These are phyloP conservation scores for Plebejus melissa DNA, from an alignment of 2,888 invertebrate species.

Conservation along the genomic window DNA sequence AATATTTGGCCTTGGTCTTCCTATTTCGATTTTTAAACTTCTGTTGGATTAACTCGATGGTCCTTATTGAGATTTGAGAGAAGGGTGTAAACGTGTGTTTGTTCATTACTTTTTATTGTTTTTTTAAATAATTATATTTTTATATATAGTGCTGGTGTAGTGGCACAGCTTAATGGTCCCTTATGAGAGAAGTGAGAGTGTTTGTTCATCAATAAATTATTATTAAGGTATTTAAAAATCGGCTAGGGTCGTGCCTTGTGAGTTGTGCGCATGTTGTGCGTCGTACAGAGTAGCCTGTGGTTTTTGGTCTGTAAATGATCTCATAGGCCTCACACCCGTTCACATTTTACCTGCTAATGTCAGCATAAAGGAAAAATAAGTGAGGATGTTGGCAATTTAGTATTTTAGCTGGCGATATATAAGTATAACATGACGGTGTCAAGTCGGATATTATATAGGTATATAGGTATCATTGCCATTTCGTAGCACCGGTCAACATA, in stretches of 20 bases:
- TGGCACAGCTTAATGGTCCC: too few relatives aligned
- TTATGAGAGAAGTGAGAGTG: neutral
- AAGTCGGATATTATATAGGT: neutral
- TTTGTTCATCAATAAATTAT: neutral
- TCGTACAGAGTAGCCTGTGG: neutral
- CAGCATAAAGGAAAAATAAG: constrained; percentile 20
- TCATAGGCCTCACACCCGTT: neutral
- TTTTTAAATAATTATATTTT: too few relatives aligned
- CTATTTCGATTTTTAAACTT: neutral
- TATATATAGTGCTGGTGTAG: too few relatives aligned
- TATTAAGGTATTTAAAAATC: too few relatives aligned
- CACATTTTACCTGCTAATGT: neutral
- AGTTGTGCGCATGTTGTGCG: neutral
- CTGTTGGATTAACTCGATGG: too few relatives aligned
- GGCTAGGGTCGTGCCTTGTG: neutral
- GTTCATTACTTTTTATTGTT: too few relatives aligned
- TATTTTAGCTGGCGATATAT: constrained; percentile 10
- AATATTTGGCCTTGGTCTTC: neutral
- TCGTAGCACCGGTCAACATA: neutral
- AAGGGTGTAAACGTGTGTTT: too few relatives aligned
- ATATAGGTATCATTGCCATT: constrained; percentile 3
- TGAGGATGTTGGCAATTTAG: constrained; percentile 12
- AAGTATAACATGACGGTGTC: constrained; percentile 5
- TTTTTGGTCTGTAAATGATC: constrained; percentile 10
- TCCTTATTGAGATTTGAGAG: too few relatives aligned